phyloP scores from a whole-genome alignment of 64 coral and sea anemone species.

The Montipora capricornis region DNA sequence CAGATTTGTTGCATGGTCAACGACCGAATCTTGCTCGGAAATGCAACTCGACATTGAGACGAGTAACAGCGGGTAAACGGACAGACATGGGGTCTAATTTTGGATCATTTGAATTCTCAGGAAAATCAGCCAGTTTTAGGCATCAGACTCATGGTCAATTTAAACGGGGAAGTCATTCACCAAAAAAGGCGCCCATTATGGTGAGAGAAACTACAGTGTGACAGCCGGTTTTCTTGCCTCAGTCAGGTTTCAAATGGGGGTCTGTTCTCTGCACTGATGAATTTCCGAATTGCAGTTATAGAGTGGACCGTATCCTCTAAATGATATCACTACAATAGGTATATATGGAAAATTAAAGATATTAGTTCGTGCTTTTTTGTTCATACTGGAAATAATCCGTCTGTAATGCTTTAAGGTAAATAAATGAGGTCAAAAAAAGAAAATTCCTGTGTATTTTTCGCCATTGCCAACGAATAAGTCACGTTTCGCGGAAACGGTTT shows the following conservation, averaged over 20 bases:
- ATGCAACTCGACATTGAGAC: neutral
- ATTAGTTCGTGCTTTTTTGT: neutral
- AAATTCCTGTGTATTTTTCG: neutral
- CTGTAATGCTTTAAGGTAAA: neutral
- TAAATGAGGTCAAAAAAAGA: neutral
- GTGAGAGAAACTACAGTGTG: conserved; percentile 29
- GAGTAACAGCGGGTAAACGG: neutral
- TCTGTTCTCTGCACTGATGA: too few species aligned
- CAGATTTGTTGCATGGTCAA: conserved; percentile 80
- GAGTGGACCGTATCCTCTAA: too few species aligned
- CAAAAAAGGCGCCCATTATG: neutral
- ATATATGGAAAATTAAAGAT: neutral
- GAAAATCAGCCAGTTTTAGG: neutral
- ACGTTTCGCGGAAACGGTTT: neutral
- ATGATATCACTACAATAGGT: too few species aligned
- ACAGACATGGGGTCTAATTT: neutral
- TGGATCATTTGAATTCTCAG: neutral
- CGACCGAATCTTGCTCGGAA: conserved; percentile 55
- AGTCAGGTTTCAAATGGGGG: too few species aligned
- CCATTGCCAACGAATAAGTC: neutral
- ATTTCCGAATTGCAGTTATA: too few species aligned
- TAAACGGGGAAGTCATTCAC: neutral
- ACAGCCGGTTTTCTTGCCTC: neutral
- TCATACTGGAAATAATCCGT: neutral
- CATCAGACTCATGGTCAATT: neutral